Conservation (phyloP, 2,797 vertebrate species). For the Acipenser oxyrinchus region DNA sequence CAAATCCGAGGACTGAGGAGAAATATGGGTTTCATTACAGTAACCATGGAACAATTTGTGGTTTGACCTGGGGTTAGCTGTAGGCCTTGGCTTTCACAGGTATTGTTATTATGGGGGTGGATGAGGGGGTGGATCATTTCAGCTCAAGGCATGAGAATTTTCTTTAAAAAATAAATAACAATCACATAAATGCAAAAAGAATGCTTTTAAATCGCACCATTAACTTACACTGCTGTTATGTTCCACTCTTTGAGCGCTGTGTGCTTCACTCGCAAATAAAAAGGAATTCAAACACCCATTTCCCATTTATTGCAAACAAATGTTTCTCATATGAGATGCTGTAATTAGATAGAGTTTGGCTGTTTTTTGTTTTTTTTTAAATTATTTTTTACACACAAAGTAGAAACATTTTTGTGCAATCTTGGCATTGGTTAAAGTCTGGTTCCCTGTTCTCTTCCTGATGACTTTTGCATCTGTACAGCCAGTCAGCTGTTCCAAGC, state of each 20-base stretch:
- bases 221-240: constrained; percentile 41
- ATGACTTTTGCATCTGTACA: too few relatives aligned
- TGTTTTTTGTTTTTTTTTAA: constrained; percentile 26
- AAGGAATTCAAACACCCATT: neutral
- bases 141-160: constrained; percentile 25
- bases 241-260: constrained; percentile 36
- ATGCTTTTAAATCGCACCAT: constrained; percentile 22
- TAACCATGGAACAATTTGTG: too few relatives aligned
- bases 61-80: too few relatives aligned
- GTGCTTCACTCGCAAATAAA: neutral
- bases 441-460: neutral
- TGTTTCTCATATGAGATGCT: neutral
- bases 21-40: too few relatives aligned
- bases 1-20: too few relatives aligned
- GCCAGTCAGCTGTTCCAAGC: too few relatives aligned
- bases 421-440: neutral
- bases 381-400: constrained; percentile 19
- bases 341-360: constrained; percentile 13
- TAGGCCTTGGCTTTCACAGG: neutral
- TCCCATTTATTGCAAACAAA: constrained; percentile 1
- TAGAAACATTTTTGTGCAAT: too few relatives aligned
- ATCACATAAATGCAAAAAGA: constrained; percentile 41
- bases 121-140: constrained; percentile 9
- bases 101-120: constrained; percentile 18
- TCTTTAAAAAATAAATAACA: constrained; percentile 17